Conservation (phyloP, 2,113 vertebrate genomes). For the Corythornis cristatus region DNA sequence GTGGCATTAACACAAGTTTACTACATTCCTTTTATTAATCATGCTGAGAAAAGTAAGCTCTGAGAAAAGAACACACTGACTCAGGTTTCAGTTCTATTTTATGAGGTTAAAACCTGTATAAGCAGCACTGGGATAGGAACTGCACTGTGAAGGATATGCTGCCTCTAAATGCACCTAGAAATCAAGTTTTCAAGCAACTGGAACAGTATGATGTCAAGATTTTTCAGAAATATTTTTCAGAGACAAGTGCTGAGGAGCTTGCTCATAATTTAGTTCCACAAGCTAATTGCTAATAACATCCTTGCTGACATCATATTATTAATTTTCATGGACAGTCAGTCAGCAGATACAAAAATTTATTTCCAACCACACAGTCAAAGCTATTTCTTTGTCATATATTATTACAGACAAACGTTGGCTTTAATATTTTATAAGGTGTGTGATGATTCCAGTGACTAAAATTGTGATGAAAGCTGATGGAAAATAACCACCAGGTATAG, state of each 20-base stretch:
- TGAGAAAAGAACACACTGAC: background rate
- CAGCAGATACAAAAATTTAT: background rate
- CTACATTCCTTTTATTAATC: background rate
- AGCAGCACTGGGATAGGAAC: background rate
- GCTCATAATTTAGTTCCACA: background rate
- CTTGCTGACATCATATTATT: background rate
- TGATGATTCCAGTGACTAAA: background rate
- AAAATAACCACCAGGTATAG: slow-evolving; percentile 10
- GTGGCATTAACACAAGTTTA: background rate
- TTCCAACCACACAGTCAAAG: background rate
- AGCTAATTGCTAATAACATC: background rate
- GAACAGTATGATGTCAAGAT: background rate
- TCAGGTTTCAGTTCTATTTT: background rate
- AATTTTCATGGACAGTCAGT: background rate
- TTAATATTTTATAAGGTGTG: background rate
- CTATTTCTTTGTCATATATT: background rate
- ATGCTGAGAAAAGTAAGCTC: background rate
- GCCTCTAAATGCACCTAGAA: background rate
- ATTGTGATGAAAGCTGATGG: background rate
- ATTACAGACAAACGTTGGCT: background rate
- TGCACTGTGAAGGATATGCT: background rate
- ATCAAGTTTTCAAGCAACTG: background rate
- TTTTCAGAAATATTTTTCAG: background rate
- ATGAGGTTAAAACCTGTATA: background rate
- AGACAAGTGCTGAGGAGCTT: background rate